Conservation (phyloP, 2,797 vertebrate species). For the Holocentrus rufus region DNA sequence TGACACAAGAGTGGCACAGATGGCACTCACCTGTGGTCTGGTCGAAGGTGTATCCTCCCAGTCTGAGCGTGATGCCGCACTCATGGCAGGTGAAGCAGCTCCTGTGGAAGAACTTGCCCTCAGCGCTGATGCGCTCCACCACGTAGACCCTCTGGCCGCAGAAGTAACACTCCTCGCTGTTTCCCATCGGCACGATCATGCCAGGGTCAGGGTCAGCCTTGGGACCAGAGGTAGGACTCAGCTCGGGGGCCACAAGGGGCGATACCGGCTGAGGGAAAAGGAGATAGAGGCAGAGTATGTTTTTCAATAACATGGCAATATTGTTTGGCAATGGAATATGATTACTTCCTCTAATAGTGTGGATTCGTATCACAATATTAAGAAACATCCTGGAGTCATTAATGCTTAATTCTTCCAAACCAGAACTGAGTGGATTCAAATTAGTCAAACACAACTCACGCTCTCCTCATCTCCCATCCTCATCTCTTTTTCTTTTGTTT, state of each 20-base stretch:
- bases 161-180: conserved; percentile 88
- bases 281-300: background rate
- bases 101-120: conserved; percentile 93
- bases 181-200: conserved; percentile 30
- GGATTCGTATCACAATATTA: background rate
- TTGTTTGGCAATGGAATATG: background rate
- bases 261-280: conserved; percentile 45
- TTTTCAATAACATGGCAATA: background rate
- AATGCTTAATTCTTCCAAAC: no score
- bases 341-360: background rate
- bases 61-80: conserved; percentile 87
- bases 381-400: background rate
- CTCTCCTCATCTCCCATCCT: conserved; percentile 76
- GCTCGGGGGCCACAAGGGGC: conserved; percentile 41
- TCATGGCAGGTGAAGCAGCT: conserved; percentile 89
- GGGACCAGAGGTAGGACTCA: background rate
- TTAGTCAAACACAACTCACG: conserved; percentile 64
- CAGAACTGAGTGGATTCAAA: background rate
- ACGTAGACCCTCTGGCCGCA: conserved; percentile 87
- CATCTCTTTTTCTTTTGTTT: conserved; percentile 38
- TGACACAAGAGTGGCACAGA: background rate
- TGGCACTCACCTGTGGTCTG: conserved; percentile 81
- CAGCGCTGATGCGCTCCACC: conserved; percentile 88
- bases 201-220: conserved; percentile 20
- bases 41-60: conserved; percentile 86